Evolutionary conservation across 35 echinoderm and acorn worm genomes (phyloP).

Genomic region (Heliocidaris erythrogramma): DNA sequence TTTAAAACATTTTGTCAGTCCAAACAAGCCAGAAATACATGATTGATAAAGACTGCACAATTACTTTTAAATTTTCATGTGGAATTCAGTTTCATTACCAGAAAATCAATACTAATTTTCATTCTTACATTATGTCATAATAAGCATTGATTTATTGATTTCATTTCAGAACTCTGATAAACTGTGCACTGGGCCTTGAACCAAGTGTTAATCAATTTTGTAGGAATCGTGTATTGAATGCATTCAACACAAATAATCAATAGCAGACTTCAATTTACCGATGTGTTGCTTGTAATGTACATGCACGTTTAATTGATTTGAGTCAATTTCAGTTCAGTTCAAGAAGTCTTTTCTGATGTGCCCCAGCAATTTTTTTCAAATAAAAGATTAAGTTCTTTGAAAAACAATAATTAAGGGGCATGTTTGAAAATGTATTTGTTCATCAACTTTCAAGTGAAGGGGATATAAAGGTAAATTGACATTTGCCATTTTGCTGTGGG

Average conservation of each 20-base stretch:
- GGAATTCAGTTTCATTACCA: background rate
- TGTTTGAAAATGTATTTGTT: background rate
- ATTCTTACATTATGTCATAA: background rate
- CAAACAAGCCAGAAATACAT: too few relatives aligned
- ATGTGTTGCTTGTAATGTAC: background rate
- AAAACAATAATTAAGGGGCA: background rate
- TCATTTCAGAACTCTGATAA: background rate
- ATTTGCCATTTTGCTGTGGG: too few relatives aligned
- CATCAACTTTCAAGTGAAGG: background rate
- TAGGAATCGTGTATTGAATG: background rate
- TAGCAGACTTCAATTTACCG: background rate
- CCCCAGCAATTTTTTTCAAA: background rate
- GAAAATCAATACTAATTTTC: background rate
- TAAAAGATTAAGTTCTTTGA: background rate
- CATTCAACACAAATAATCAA: background rate
- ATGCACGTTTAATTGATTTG: background rate
- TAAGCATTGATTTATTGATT: background rate
- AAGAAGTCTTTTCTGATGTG: background rate
- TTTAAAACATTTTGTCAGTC: too few relatives aligned
- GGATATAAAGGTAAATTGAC: too few relatives aligned
- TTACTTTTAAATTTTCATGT: background rate
- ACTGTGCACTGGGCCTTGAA: background rate
- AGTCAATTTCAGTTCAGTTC: background rate
- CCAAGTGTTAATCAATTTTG: background rate
- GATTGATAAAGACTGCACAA: too few relatives aligned